Evolutionary conservation across 2,888 invertebrate genomes (phyloP).

Genomic region (Agrochola macilenta): DNA sequence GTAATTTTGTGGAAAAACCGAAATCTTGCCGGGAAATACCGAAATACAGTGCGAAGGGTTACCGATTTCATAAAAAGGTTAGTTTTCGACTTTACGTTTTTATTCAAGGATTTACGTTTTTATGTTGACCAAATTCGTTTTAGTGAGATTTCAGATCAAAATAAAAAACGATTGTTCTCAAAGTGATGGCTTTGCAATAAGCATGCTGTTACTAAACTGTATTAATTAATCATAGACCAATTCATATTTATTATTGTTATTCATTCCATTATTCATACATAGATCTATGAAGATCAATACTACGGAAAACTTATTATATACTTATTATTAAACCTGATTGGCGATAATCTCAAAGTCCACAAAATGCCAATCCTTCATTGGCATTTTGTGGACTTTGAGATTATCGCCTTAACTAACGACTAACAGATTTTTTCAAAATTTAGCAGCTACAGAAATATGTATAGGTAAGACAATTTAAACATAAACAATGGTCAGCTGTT

Average conservation of each 20-base stretch:
- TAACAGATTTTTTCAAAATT: not conserved
- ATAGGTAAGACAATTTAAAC: constrained; percentile 7
- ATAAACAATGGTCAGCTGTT: constrained; percentile 26
- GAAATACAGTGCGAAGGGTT: not conserved
- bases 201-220: constrained; percentile 7
- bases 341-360: not conserved
- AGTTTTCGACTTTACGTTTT: not conserved
- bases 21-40: constrained; percentile 6
- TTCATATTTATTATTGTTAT: too few relatives aligned
- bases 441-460: not conserved
- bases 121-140: not conserved
- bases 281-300: not conserved
- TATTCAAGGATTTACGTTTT: not conserved
- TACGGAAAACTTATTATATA: not conserved
- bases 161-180: not conserved
- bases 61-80: not conserved
- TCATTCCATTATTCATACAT: not conserved
- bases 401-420: too few relatives aligned
- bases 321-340: not conserved
- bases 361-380: not conserved
- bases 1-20: constrained; percentile 28
- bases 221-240: not conserved
- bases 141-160: not conserved
- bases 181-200: not conserved
- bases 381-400: too few relatives aligned